Percentiles rank a stretch among this genome's conserved stretches.
Conservation (phyloP, 2,888 invertebrate species). For the Brachyptera risi region DNA sequence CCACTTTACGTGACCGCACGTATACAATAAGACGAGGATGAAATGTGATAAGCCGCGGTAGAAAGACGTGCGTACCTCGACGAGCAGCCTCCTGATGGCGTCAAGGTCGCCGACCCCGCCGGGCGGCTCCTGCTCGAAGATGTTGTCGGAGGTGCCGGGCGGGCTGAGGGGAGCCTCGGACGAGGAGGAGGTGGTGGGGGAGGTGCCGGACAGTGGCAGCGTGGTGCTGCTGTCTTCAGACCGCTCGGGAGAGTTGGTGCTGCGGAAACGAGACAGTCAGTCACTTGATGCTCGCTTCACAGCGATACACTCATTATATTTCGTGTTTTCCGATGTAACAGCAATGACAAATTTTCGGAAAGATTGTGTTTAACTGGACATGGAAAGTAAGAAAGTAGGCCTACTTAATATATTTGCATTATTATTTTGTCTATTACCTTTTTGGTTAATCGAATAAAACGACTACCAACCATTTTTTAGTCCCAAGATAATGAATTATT, state of each 20-base stretch:
- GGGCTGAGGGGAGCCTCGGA: slow-evolving; percentile 39
- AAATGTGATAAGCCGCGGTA: not conserved
- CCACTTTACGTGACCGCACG: not conserved
- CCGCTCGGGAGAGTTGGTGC: slow-evolving; percentile 29
- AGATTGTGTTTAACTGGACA: too few relatives aligned
- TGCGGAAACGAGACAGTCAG: slow-evolving; percentile 1
- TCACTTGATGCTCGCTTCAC: too few relatives aligned
- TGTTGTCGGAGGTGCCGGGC: slow-evolving; percentile 26
- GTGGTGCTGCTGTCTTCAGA: slow-evolving; percentile 38
- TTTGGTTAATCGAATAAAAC: too few relatives aligned
- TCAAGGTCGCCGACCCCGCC: slow-evolving; percentile 56
- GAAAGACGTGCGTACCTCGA: slow-evolving; percentile 77
- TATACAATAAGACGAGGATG: not conserved
- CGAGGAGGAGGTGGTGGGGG: slow-evolving; percentile 44
- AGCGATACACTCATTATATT: too few relatives aligned
- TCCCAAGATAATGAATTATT: too few relatives aligned
- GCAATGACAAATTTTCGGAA: too few relatives aligned
- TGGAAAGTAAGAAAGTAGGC: too few relatives aligned
- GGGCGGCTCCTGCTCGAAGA: slow-evolving; percentile 28
- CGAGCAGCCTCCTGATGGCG: slow-evolving; percentile 67
- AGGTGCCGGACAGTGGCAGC: slow-evolving; percentile 40
- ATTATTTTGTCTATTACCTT: too few relatives aligned
- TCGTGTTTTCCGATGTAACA: too few relatives aligned
- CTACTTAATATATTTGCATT: too few relatives aligned
- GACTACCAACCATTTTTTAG: too few relatives aligned